Percentiles rank a stretch among this genome's conserved stretches.
Evolutionary conservation across 2,888 invertebrate species (phyloP).

Genomic region (Dorcus parallelipipedus): DNA sequence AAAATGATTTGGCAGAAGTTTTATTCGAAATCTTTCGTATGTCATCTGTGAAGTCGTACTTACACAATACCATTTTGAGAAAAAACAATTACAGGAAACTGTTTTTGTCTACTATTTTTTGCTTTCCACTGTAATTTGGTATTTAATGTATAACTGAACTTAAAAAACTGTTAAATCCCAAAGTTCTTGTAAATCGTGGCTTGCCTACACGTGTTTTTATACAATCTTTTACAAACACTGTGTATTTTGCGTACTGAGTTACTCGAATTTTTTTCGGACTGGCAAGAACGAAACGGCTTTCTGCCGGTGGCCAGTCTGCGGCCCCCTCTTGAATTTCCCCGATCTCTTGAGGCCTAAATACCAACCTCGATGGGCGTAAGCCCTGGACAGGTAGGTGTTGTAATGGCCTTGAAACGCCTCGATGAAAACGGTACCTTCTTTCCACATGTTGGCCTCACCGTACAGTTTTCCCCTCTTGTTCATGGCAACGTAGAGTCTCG

Average conservation of each 20-base stretch:
- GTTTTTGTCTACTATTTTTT: no score
- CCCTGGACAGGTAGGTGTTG: constrained; percentile 56
- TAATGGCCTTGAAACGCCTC: constrained; percentile 55
- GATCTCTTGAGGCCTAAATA: constrained; percentile 60
- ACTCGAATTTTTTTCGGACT: constrained; percentile 35
- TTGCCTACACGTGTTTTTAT: no score
- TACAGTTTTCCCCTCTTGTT: constrained; percentile 57
- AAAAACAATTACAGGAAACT: no score
- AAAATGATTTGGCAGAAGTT: no score
- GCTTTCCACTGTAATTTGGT: no score
- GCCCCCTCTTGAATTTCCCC: constrained; percentile 57
- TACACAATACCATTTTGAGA: no score
- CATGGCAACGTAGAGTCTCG: constrained; percentile 58
- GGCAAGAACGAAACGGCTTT: constrained; percentile 59
- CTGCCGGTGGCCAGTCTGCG: constrained; percentile 56
- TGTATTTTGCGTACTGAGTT: neutral
- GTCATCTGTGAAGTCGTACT: no score
- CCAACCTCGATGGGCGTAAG: constrained; percentile 57
- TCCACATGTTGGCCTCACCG: constrained; percentile 53
- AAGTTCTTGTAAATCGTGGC: no score
- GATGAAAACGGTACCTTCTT: constrained; percentile 55
- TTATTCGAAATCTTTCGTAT: no score
- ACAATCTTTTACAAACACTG: no score
- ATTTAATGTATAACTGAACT: no score
- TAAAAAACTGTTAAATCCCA: no score